These are phyloP conservation scores for Tringa solitaria DNA, from an alignment of 2,113 vertebrate genomes.

Conservation along the genomic window DNA sequence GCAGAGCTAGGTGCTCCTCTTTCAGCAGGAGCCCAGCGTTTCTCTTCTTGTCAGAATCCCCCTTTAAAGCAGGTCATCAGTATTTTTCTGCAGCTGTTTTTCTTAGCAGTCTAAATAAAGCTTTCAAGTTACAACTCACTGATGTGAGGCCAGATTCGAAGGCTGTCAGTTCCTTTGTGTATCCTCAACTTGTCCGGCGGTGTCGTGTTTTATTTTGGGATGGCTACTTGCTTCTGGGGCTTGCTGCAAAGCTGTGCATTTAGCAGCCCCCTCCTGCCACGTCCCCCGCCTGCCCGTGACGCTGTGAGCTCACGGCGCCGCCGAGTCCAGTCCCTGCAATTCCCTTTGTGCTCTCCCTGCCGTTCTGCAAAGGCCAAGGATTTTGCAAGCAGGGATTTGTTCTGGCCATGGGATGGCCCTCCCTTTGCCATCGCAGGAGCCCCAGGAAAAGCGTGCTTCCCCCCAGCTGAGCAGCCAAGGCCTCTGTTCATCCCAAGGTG, in stretches of 20 bases:
- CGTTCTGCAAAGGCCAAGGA: background rate
- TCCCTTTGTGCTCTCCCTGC: background rate
- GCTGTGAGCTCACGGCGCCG: background rate
- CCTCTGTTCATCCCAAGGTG: background rate
- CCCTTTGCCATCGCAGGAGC: background rate
- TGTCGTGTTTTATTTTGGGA: slow-evolving; percentile 33
- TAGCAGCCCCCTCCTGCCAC: background rate
- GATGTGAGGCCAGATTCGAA: slow-evolving; percentile 40
- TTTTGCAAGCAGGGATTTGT: background rate
- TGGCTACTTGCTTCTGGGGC: background rate
- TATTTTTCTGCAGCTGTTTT: slow-evolving; percentile 22
- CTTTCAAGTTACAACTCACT: background rate
- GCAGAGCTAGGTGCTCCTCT: background rate
- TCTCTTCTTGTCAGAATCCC: background rate
- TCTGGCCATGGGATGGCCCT: background rate
- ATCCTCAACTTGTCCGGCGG: background rate
- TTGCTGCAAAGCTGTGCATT: background rate
- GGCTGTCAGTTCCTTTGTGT: slow-evolving; percentile 27
- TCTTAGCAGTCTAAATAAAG: slow-evolving; percentile 13
- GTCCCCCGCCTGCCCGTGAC: background rate
- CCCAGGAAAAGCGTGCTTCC: background rate
- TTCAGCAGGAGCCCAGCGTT: background rate
- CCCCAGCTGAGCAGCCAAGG: background rate
- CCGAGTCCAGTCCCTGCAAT: background rate
- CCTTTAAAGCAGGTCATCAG: background rate